Conservation (phyloP, 2,113 vertebrate species). For the Regulus satrapa region DNA sequence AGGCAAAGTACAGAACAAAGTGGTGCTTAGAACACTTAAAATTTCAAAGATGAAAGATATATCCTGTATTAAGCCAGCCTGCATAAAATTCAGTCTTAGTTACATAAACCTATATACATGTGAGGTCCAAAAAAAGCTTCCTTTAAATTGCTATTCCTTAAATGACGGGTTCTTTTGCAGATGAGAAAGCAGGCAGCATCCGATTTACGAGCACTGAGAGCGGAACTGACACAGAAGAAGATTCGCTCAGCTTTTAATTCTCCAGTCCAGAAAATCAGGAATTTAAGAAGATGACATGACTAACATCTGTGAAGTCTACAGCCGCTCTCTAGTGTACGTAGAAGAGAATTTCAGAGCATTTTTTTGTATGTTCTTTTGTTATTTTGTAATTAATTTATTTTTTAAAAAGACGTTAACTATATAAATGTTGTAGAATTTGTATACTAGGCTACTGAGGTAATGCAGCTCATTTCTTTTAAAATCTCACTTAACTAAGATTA, state of each 20-base stretch:
- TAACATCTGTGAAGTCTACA: neutral
- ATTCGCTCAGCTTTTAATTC: constrained; percentile 67
- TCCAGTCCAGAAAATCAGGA: constrained; percentile 6
- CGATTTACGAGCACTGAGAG: constrained; percentile 81
- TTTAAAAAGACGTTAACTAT: neutral
- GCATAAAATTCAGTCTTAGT: neutral
- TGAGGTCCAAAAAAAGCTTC: neutral
- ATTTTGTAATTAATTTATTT: too few species aligned
- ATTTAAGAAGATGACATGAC: neutral
- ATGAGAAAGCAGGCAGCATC: constrained; percentile 85
- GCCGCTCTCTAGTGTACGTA: neutral
- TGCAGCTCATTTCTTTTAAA: neutral
- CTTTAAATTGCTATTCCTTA: neutral
- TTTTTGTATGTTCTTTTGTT: neutral
- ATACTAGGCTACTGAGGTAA: neutral
- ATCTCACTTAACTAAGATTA: neutral
- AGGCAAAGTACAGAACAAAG: neutral
- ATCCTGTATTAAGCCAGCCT: neutral
- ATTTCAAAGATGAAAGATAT: neutral
- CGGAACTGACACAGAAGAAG: constrained; percentile 86
- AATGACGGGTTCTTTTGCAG: constrained; percentile 66
- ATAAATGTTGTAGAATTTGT: neutral
- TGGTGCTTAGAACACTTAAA: neutral
- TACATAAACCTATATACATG: neutral
- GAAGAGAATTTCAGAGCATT: neutral